Evolutionary conservation across 2,888 invertebrate genomes (phyloP).

Genomic region (Tinea pellionella): DNA sequence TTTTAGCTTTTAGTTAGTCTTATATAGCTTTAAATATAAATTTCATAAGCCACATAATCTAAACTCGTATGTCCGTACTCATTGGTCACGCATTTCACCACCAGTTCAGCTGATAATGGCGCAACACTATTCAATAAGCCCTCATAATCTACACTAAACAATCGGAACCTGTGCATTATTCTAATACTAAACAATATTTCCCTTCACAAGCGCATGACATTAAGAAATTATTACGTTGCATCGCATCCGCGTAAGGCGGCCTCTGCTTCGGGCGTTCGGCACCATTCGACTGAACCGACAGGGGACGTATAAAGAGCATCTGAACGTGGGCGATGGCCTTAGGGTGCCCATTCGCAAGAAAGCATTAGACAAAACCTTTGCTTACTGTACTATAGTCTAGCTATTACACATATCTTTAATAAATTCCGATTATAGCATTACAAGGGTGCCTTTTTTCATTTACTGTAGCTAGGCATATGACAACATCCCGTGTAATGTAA

Average conservation of each 20-base stretch:
- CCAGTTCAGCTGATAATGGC: slow-evolving; percentile 1
- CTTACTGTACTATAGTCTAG: background rate
- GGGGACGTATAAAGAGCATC: slow-evolving; percentile 38
- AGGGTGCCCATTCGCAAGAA: slow-evolving; percentile 29
- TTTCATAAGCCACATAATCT: background rate
- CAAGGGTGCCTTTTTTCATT: no score
- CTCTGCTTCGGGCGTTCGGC: slow-evolving; percentile 5
- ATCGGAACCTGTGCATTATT: slow-evolving; percentile 56
- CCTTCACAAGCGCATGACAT: slow-evolving; percentile 61
- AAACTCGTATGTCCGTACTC: background rate
- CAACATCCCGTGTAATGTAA: no score
- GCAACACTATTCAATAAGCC: slow-evolving; percentile 19
- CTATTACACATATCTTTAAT: background rate
- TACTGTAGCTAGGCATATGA: no score
- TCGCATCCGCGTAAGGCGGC: slow-evolving; percentile 55
- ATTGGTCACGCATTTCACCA: background rate
- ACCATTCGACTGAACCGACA: slow-evolving; percentile 1
- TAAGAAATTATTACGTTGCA: slow-evolving; percentile 67
- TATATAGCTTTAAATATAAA: background rate
- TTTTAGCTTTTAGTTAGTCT: no score
- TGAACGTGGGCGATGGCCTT: slow-evolving; percentile 45
- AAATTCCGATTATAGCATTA: no score
- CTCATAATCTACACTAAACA: slow-evolving; percentile 43
- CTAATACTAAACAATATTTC: slow-evolving; percentile 66
- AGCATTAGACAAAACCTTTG: slow-evolving; percentile 12